Evolutionary conservation across 1,140 invertebrate species (phyloP).

Genomic region (Trypoxylus dichotomus): DNA sequence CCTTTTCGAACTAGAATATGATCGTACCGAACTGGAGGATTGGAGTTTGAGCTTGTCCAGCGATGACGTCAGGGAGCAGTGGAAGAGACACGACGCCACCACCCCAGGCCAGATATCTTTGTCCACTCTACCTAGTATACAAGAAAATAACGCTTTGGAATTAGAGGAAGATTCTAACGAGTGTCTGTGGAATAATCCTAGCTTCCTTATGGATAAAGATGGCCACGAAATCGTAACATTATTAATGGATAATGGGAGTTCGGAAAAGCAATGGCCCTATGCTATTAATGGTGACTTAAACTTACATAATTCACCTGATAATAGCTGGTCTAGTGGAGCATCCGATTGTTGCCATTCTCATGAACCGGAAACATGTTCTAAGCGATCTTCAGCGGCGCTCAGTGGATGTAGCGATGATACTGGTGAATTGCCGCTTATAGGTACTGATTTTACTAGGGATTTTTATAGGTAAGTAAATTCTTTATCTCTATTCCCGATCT

Average conservation of each 20-base stretch:
- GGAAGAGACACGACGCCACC: constrained; percentile 44
- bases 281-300: constrained; percentile 41
- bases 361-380: constrained; percentile 58
- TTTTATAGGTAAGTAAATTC: constrained; percentile 57
- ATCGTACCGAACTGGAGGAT: constrained; percentile 74
- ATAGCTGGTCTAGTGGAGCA: constrained; percentile 64
- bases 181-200: constrained; percentile 71
- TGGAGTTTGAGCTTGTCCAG: constrained; percentile 75
- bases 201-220: constrained; percentile 60
- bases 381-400: constrained; percentile 69
- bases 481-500: no score
- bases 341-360: constrained; percentile 55
- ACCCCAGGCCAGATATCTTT: constrained; percentile 62
- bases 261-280: constrained; percentile 58
- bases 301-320: constrained; percentile 60
- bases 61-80: constrained; percentile 60
- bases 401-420: constrained; percentile 65
- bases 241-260: constrained; percentile 49
- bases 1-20: constrained; percentile 70
- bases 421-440: constrained; percentile 66
- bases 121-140: constrained; percentile 69
- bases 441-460: constrained; percentile 77
- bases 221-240: constrained; percentile 57
- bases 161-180: constrained; percentile 73
- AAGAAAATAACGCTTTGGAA: constrained; percentile 71